These are phyloP conservation scores for Frankliniella fusca DNA, from an alignment of 2,888 invertebrate genomes.

Conservation along the genomic window DNA sequence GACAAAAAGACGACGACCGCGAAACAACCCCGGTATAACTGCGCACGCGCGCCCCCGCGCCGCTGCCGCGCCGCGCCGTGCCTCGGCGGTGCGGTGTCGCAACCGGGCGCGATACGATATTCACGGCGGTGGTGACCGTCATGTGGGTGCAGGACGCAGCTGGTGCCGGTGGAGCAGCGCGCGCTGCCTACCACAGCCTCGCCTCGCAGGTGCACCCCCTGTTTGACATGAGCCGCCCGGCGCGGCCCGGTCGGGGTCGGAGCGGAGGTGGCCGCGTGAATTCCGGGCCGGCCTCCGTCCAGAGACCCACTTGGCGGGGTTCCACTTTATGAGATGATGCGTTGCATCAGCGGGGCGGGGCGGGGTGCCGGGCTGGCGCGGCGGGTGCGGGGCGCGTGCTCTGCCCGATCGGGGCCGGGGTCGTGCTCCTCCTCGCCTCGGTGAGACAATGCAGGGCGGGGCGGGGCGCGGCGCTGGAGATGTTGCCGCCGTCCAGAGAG, in stretches of 20 bases:
- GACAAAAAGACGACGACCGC: background rate
- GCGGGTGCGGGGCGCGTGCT: background rate
- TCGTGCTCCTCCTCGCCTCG: no score
- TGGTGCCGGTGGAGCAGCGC: no score
- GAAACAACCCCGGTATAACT: background rate
- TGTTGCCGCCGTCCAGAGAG: background rate
- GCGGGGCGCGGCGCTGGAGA: background rate
- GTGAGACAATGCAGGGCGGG: background rate
- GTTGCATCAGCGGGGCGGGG: conserved; percentile 9
- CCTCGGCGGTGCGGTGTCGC: background rate
- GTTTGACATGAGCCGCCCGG: background rate
- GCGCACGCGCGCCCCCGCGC: background rate
- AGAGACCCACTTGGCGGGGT: background rate
- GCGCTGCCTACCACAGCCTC: background rate
- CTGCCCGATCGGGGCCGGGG: no score
- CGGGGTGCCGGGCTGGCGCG: no score
- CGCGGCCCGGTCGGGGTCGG: background rate
- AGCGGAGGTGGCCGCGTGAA: background rate
- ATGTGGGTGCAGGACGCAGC: no score
- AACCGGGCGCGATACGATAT: no score
- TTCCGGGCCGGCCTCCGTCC: no score
- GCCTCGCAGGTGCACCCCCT: background rate
- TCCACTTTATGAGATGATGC: background rate
- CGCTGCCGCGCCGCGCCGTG: no score
- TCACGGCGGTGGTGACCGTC: no score